Evolutionary conservation across 2,113 vertebrate species (phyloP).

Genomic region (Bucco capensis): DNA sequence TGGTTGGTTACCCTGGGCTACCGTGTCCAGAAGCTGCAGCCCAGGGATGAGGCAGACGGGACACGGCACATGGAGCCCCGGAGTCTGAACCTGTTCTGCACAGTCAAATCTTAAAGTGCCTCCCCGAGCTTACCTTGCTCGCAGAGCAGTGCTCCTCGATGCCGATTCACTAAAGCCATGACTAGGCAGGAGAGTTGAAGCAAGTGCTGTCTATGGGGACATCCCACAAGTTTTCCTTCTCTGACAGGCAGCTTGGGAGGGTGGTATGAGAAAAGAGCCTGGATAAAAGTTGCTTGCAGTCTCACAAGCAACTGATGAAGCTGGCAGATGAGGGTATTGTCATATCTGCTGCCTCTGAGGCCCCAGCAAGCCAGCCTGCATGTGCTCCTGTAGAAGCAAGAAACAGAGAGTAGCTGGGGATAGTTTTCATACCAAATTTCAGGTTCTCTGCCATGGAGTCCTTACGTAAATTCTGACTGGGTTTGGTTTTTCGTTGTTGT

Average conservation of each 20-base stretch:
- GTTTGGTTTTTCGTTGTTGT: not conserved
- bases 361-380: not conserved
- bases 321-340: not conserved
- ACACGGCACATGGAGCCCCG: too few species aligned
- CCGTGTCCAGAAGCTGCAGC: too few species aligned
- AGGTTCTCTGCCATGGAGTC: not conserved
- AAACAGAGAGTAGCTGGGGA: not conserved
- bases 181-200: not conserved
- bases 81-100: too few species aligned
- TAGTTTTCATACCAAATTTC: not conserved
- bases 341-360: not conserved
- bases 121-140: too few species aligned
- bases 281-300: not conserved
- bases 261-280: rapidly evolving
- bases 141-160: too few species aligned
- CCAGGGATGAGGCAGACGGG: too few species aligned
- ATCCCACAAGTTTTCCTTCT: not conserved
- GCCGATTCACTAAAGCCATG: too few species aligned
- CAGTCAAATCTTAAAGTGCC: too few species aligned
- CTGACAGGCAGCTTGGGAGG: not conserved
- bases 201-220: not conserved
- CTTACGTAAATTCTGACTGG: not conserved
- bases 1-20: too few species aligned
- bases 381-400: rapidly evolving
- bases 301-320: not conserved